Evolutionary conservation across 2,888 invertebrate species (phyloP).

Genomic region (Aphelenchoides bicaudatus): DNA sequence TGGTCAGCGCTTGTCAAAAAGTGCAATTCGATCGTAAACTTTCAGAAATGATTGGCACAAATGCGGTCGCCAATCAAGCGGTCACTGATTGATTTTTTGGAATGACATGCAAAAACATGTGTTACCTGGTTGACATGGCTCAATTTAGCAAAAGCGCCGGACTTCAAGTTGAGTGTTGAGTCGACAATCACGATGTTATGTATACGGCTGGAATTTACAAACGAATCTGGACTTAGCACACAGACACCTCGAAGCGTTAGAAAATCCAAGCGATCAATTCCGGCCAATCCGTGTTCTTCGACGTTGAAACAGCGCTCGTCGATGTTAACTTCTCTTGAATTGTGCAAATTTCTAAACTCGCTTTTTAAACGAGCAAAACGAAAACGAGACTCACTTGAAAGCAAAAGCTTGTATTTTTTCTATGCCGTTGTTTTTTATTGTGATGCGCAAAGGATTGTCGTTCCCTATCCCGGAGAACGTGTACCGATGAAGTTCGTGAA

Average conservation of each 20-base stretch:
- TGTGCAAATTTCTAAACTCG: constrained; percentile 39
- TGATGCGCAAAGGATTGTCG: constrained; percentile 31
- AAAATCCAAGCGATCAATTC: constrained; percentile 33
- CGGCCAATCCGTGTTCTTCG: constrained; percentile 26
- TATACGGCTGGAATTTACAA: constrained; percentile 34
- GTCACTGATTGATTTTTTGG: neutral
- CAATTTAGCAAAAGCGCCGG: constrained; percentile 28
- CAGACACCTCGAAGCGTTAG: constrained; percentile 39
- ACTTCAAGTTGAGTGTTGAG: constrained; percentile 28
- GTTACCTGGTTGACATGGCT: constrained; percentile 43
- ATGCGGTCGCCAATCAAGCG: neutral
- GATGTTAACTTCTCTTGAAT: constrained; percentile 36
- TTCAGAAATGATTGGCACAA: neutral
- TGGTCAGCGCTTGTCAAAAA: no score
- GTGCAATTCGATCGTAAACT: neutral
- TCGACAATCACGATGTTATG: constrained; percentile 32
- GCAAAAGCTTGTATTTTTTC: constrained; percentile 29
- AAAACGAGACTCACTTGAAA: constrained; percentile 34
- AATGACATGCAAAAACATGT: constrained; percentile 4
- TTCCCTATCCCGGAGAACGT: constrained; percentile 42
- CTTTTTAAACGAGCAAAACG: neutral
- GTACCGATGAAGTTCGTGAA: constrained; percentile 31
- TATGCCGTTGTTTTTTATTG: constrained; percentile 32
- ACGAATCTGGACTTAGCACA: constrained; percentile 27
- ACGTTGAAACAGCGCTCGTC: constrained; percentile 39